These are phyloP conservation scores for Entomyzon cyanotis DNA, from an alignment of 2,113 vertebrate genomes.

Conservation along the genomic window DNA sequence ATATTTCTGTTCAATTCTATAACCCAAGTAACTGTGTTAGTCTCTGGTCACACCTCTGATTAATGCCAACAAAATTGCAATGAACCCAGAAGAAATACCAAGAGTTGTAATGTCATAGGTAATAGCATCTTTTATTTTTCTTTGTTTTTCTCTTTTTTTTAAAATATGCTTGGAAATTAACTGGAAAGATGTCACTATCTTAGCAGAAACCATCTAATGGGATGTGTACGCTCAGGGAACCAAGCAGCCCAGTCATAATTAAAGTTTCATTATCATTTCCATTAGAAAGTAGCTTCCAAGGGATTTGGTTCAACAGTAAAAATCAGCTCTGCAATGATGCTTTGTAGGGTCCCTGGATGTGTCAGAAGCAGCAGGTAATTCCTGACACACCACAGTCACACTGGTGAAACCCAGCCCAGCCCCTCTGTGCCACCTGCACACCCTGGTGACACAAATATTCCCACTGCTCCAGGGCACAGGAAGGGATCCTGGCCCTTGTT, in stretches of 20 bases:
- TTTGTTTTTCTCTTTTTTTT: background rate
- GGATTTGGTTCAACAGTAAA: constrained; percentile 46
- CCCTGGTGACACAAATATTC: background rate
- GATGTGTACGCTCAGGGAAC: constrained; percentile 54
- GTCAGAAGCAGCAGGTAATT: background rate
- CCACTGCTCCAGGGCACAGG: background rate
- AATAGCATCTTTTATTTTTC: background rate
- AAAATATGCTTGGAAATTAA: constrained; percentile 39
- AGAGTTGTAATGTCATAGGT: background rate
- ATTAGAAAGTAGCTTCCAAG: constrained; percentile 57
- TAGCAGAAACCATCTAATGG: constrained; percentile 63
- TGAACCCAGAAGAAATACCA: constrained; percentile 23
- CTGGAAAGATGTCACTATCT: constrained; percentile 43
- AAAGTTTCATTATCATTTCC: constrained; percentile 67
- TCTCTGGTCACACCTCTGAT: background rate
- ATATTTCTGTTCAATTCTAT: background rate
- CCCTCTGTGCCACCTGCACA: background rate
- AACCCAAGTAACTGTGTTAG: background rate
- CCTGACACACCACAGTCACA: background rate
- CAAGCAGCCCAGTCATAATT: constrained; percentile 64
- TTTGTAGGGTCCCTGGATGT: background rate
- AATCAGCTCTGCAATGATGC: background rate
- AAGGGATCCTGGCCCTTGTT: background rate
- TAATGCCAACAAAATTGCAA: background rate
- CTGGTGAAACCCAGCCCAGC: background rate